phyloP scores from a whole-genome alignment of 2,797 vertebrate genomes.

The Pseudochromis fuscus region DNA sequence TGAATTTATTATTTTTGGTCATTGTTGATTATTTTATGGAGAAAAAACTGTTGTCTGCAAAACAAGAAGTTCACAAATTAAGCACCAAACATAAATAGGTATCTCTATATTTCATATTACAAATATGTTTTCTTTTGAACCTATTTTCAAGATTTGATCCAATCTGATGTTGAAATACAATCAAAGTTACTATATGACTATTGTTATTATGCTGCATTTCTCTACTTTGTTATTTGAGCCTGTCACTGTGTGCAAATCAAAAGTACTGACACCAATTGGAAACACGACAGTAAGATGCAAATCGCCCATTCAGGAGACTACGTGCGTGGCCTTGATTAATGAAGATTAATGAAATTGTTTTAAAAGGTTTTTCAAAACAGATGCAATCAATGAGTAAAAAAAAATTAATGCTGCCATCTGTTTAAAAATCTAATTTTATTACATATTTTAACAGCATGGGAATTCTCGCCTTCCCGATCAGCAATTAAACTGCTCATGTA shows the following conservation, averaged over 20 bases:
- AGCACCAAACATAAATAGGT: too few species aligned
- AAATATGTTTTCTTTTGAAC: too few species aligned
- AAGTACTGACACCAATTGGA: background rate
- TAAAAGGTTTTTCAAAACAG: slow-evolving; percentile 11
- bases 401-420: slow-evolving; percentile 46
- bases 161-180: too few species aligned
- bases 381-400: slow-evolving; percentile 32
- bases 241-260: background rate
- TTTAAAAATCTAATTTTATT: slow-evolving; percentile 67
- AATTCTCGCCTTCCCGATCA: slow-evolving; percentile 55
- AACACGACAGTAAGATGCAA: too few species aligned
- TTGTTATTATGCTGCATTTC: background rate
- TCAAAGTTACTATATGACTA: background rate
- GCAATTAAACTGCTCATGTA: slow-evolving; percentile 52
- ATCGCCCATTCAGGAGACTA: background rate
- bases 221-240: background rate
- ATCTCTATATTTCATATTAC: too few species aligned
- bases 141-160: too few species aligned
- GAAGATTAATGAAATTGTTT: slow-evolving; percentile 15
- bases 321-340: background rate
- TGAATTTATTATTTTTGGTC: too few species aligned
- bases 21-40: too few species aligned
- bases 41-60: too few species aligned
- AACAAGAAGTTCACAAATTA: too few species aligned
- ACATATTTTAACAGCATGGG: slow-evolving; percentile 58